Evolutionary conservation across 2,888 invertebrate genomes (phyloP).

Genomic region (Adelognathus sp.): DNA sequence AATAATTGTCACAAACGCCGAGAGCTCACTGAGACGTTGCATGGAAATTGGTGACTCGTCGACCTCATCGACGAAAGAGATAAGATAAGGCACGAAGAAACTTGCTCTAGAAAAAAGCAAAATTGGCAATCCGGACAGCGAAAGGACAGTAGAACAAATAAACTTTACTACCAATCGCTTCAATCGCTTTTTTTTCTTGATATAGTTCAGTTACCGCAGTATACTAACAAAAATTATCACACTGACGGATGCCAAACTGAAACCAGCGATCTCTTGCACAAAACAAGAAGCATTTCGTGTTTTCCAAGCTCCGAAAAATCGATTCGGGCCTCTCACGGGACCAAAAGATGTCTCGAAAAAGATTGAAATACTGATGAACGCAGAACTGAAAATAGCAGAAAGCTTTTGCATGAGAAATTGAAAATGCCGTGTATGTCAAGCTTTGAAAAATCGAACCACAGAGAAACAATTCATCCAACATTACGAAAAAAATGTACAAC

Average conservation of each 20-base stretch:
- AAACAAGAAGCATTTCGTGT: too few relatives aligned
- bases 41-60: conserved; percentile 23
- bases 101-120: conserved; percentile 1
- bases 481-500: not conserved
- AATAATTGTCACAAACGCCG: not conserved
- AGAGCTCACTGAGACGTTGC: not conserved
- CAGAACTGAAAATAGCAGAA: too few relatives aligned
- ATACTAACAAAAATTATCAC: conserved; percentile 20
- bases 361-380: too few relatives aligned
- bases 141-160: conserved; percentile 40
- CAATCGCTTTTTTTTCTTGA: not conserved
- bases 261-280: not conserved
- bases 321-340: too few relatives aligned
- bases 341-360: too few relatives aligned
- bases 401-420: too few relatives aligned
- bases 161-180: conserved; percentile 15
- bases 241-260: not conserved
- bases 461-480: too few relatives aligned
- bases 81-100: conserved; percentile 33
- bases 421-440: too few relatives aligned
- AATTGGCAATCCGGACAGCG: conserved; percentile 42
- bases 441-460: too few relatives aligned
- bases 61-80: conserved; percentile 37
- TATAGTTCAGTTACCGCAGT: conserved; percentile 13
- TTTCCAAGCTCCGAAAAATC: not conserved